phyloP scores from a whole-genome alignment of 2,797 vertebrate species.

The Pogonophryne albipinna region DNA sequence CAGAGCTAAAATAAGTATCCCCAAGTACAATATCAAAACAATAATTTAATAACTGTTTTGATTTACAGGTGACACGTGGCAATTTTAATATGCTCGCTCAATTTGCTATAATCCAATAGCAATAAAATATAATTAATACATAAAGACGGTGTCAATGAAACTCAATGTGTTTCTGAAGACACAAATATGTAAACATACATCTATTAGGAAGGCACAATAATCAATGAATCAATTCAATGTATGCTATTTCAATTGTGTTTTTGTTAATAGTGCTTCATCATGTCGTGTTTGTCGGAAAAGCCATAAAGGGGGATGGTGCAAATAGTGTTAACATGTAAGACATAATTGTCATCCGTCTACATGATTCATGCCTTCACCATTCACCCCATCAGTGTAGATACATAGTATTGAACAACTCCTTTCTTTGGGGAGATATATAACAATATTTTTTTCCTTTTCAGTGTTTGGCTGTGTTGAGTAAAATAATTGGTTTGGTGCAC shows the following conservation, averaged over 20 bases:
- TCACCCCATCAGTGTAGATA: neutral
- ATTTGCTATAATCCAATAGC: neutral
- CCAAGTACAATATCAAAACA: too few species aligned
- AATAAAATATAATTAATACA: neutral
- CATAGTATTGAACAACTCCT: neutral
- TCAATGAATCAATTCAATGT: neutral
- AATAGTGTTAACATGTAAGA: neutral
- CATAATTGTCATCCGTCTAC: neutral
- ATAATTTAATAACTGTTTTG: too few species aligned
- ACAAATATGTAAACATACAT: neutral
- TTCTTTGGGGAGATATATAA: neutral
- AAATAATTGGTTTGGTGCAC: conserved; percentile 29
- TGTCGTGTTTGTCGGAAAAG: neutral
- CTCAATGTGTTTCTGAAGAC: neutral
- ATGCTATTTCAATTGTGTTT: neutral
- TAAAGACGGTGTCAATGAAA: neutral
- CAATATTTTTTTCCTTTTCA: neutral
- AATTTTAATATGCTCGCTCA: neutral
- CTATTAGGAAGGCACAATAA: neutral
- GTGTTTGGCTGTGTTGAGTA: neutral
- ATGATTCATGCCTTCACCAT: neutral
- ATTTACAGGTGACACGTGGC: too few species aligned
- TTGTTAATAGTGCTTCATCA: neutral
- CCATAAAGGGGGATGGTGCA: neutral
- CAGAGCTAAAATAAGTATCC: too few species aligned